Evolutionary conservation across 2,797 vertebrate genomes (phyloP), one percentile per base, ranked within the genome.

Genomic region (Gouania willdenowi): DNA sequence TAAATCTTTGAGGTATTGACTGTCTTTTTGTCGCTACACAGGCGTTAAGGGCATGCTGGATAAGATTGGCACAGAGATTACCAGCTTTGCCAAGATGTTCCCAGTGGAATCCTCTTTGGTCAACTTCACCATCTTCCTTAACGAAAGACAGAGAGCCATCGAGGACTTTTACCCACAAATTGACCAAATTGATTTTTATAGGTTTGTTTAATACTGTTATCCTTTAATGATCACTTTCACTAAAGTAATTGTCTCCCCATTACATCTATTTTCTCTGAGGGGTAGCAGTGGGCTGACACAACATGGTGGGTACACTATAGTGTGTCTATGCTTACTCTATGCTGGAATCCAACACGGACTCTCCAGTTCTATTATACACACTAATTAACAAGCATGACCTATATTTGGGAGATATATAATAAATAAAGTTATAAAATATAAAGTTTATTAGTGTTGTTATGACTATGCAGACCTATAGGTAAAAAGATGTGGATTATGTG

Each of bases 121-220:
- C 31, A 87, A 90, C 75, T 84, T 95, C 63, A 88, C 75, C 1
- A 8, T 43, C 32, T 90, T 90, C 63, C 77, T 99, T 28, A 87
- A 66, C n/a, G 20, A 89, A 7, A 58, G 75, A 11, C 91, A 97
- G 71, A 78, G 75, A 3, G 80, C 84, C 0, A 69, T 97, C 8
- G 85, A 92, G 41, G 59, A 79, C 0, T 82, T 74, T 66, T 91
- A 93, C 53, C 89, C 91, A 2, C 36, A 87, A 48, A 51, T 96
- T 3, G 93, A 98, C 60, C 90, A 94, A 26, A 86, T 94, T 0
- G 93, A 98, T 62, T 93, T 93, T 41, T 96, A 97, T 83, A 92
- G 95, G 97, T 98, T 28, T 41, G 78, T 57, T 21, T 30, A n/a
- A 34, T 30, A 34, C n/a, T 34, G 4, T 35, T 25, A 9, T 25